These are phyloP conservation scores for Alcedo atthis DNA, from an alignment of 2,797 vertebrate species.

Conservation along the genomic window DNA sequence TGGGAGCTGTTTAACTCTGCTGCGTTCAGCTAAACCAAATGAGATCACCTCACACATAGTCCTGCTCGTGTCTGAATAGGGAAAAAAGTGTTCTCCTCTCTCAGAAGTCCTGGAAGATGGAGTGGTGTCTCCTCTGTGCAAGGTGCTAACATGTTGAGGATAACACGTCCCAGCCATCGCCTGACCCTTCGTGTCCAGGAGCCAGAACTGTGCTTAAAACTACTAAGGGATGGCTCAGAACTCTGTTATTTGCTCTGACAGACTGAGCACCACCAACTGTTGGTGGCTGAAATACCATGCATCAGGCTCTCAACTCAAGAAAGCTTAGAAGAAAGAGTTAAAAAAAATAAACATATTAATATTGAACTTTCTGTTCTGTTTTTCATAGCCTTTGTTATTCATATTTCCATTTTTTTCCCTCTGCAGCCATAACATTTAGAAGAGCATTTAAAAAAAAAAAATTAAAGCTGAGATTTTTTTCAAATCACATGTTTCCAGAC, in stretches of 20 bases:
- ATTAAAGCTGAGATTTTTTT: background rate
- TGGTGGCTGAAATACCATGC: background rate
- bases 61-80: background rate
- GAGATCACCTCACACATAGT: background rate
- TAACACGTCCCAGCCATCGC: background rate
- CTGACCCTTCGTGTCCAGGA: background rate
- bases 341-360: background rate
- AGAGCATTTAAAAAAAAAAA: background rate
- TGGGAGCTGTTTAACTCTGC: background rate
- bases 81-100: background rate
- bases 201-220: background rate
- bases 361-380: background rate
- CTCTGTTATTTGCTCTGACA: background rate
- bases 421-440: background rate
- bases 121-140: background rate
- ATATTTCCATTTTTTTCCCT: background rate
- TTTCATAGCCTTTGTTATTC: background rate
- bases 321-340: background rate
- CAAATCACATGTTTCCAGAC: slow-evolving; percentile 43
- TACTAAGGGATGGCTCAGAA: background rate
- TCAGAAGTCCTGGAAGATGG: background rate
- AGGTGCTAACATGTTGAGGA: background rate
- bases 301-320: background rate
- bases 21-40: accelerated
- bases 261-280: background rate